Base-by-base conservation (phyloP, 1,140 invertebrate genomes). In the Zaprionus ornatus region DNA sequence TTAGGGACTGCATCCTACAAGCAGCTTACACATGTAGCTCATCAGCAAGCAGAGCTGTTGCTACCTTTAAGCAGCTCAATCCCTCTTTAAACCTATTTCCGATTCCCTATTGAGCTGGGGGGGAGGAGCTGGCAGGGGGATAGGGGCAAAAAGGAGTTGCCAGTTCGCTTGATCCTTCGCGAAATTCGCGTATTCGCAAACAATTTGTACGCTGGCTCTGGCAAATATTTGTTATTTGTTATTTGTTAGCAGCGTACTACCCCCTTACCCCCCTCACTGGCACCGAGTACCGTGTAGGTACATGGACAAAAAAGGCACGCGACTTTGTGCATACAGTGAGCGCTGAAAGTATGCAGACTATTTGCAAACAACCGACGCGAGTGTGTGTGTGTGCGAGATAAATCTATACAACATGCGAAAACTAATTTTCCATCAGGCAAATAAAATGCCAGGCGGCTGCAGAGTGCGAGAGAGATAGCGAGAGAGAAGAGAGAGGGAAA, bases 261-360 rank as follows among this genome's bases (percentile, higher is more conserved):
- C 80, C 80, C 45, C 66, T 17, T 78, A 69, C 50, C 66, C 40
- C 56, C 57, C 66, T 63, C 56, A 55, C 42, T 12, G 35, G 9
- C 54, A 63, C 10, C 23, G 55, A 17, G 23, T 64, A 55, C 64
- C 19, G 45, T 50, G 45, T 50, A 50, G 19, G 45, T 50, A 50
- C 63, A 68, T 60, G 23, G 68, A 73, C 61, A 90, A 72, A 77
- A 77, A 68, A 88, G 77, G 84, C 80, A 79, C 75, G 85, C 85
- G 85, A 90, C 79, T 90, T 90, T 90, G 85, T 85, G 72, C 45
- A 50, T 23, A 50, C 45, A 50, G 45, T 74, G 74, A 85, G 85
- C 75, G 54, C 60, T 80, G 64, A 90, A 90, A 90, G 85, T 90
- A 90, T 90, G 85, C 85, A 90, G 86, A 90, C 85, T 85, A 90